Conservation (phyloP, 2,888 invertebrate genomes). For the Watsonalla binaria region DNA sequence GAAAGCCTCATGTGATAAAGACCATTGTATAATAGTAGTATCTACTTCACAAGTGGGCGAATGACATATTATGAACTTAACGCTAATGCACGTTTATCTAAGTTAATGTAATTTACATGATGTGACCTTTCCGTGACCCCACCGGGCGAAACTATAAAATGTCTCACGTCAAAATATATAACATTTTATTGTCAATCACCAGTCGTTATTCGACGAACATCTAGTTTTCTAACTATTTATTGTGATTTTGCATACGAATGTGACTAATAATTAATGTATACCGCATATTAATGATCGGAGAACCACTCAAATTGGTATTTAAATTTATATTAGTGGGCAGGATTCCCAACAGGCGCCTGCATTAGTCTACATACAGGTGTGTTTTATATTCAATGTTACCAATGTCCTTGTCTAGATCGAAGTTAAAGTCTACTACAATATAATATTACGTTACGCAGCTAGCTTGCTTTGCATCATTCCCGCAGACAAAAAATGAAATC, state of each 20-base stretch:
- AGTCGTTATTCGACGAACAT: conserved; percentile 3
- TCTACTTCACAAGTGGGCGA: conserved; percentile 20
- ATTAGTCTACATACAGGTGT: too few species aligned
- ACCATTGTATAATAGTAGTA: too few species aligned
- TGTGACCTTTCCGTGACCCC: conserved; percentile 30
- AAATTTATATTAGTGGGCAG: not conserved
- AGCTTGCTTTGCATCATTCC: too few species aligned
- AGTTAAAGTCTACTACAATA: too few species aligned
- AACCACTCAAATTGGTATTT: too few species aligned
- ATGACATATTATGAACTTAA: conserved; percentile 20
- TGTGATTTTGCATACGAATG: conserved; percentile 21
- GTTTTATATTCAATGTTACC: too few species aligned
- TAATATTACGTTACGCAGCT: too few species aligned
- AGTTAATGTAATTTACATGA: conserved; percentile 41
- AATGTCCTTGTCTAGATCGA: too few species aligned
- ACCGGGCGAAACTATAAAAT: conserved; percentile 12
- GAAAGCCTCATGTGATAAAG: too few species aligned
- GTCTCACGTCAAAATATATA: conserved; percentile 25
- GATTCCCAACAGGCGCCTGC: too few species aligned
- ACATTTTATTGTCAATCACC: conserved; percentile 10
- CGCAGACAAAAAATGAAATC: too few species aligned
- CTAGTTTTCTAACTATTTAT: conserved; percentile 14
- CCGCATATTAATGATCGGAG: not conserved
- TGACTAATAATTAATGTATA: not conserved
- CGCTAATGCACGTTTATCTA: conserved; percentile 43